Percentiles rank a stretch among this genome's conserved stretches.
These are phyloP conservation scores for Psittacula echo DNA, from an alignment of 2,797 vertebrate genomes.

Conservation along the genomic window DNA sequence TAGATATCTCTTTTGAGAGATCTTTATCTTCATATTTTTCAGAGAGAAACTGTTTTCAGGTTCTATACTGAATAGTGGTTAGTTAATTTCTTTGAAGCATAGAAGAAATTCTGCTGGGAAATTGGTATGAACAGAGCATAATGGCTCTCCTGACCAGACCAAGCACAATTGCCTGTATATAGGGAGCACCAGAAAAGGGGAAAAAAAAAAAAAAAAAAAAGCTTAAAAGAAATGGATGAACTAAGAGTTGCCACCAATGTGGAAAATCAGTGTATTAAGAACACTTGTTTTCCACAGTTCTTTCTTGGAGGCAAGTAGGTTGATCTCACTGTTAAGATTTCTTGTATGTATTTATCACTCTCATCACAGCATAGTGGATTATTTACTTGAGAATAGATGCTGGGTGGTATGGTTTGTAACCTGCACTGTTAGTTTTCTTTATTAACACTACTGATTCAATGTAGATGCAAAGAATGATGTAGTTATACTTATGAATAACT, in stretches of 20 bases:
- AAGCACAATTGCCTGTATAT: not conserved
- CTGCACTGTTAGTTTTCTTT: not conserved
- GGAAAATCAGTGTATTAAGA: not conserved
- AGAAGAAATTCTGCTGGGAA: not conserved
- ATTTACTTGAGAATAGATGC: not conserved
- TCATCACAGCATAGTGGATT: not conserved
- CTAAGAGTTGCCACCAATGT: not conserved
- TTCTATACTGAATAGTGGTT: not conserved
- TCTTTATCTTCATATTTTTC: slow-evolving; percentile 11
- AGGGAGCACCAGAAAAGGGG: not conserved
- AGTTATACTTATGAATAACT: not conserved
- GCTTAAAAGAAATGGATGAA: not conserved
- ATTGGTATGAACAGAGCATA: not conserved
- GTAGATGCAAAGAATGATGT: not conserved
- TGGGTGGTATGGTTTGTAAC: not conserved
- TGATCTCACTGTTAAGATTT: not conserved
- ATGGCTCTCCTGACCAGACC: not conserved
- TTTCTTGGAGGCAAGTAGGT: not conserved
- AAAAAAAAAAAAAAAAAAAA: not conserved
- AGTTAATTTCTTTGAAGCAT: not conserved
- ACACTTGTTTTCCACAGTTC: not conserved
- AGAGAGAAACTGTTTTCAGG: not conserved
- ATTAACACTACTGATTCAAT: not conserved
- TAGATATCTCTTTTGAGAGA: not conserved
- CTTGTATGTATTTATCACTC: not conserved